phyloP scores from a whole-genome alignment of 2,888 invertebrate species.

The Cosmia pyralina region DNA sequence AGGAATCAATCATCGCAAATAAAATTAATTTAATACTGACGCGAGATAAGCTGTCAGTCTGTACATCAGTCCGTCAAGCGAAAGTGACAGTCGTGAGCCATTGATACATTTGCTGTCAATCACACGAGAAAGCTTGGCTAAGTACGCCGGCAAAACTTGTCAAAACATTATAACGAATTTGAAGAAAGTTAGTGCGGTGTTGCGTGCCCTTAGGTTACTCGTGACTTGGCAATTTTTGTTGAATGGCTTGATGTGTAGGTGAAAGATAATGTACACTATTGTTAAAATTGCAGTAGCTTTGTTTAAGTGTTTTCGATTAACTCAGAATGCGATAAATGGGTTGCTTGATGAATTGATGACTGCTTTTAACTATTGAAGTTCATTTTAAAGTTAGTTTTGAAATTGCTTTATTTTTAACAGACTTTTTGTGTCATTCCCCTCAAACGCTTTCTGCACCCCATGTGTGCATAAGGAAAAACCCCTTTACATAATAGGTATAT shows the following conservation, averaged over 20 bases:
- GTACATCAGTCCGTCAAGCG: constrained; percentile 65
- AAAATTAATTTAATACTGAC: constrained; percentile 56
- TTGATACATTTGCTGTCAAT: constrained; percentile 68
- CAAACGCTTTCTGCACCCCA: too few species aligned
- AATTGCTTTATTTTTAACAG: too few species aligned
- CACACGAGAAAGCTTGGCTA: constrained; percentile 69
- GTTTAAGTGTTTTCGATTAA: constrained; percentile 33
- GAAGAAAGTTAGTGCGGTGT: constrained; percentile 68
- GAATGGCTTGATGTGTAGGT: constrained; percentile 25
- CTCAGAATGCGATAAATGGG: neutral
- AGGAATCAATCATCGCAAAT: constrained; percentile 62
- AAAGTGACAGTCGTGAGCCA: constrained; percentile 68
- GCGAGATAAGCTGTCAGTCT: constrained; percentile 60
- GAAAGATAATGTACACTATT: constrained; percentile 35
- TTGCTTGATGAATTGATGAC: neutral
- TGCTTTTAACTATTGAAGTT: neutral
- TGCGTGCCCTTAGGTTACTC: constrained; percentile 61
- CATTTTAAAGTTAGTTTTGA: too few species aligned
- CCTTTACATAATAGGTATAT: too few species aligned
- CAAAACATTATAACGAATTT: constrained; percentile 75
- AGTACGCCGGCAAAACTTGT: constrained; percentile 72
- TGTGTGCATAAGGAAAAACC: too few species aligned
- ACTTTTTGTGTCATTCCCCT: too few species aligned
- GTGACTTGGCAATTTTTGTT: constrained; percentile 63
- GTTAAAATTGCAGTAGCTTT: constrained; percentile 41